Evolutionary conservation across 2,113 vertebrate species (phyloP).

Genomic region (Lophotis ruficrista): DNA sequence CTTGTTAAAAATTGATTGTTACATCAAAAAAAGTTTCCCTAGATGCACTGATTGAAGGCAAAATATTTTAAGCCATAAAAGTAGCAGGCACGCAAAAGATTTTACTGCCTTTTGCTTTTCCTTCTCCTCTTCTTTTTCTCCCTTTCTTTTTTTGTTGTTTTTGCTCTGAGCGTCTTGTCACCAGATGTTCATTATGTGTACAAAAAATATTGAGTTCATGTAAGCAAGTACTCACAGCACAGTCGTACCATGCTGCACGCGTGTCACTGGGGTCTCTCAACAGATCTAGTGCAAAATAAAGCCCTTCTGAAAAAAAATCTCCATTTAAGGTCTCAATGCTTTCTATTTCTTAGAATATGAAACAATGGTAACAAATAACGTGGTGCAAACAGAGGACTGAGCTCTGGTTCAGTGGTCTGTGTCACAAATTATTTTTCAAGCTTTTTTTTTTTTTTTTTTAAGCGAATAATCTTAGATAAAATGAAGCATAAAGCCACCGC

Average conservation of each 20-base stretch:
- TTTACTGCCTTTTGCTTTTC: constrained; percentile 74
- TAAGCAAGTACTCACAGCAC: constrained; percentile 13
- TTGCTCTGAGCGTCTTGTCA: constrained; percentile 68
- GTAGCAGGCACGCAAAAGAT: constrained; percentile 59
- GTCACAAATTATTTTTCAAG: background rate
- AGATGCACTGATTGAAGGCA: constrained; percentile 59
- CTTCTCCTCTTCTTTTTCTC: constrained; percentile 9
- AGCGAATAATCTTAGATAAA: background rate
- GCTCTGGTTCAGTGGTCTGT: background rate
- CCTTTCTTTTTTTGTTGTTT: constrained; percentile 14
- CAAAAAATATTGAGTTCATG: constrained; percentile 25
- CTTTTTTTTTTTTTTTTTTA: background rate
- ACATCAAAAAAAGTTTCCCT: constrained; percentile 68
- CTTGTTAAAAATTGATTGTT: constrained; percentile 75
- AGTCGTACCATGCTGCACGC: background rate
- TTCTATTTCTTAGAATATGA: background rate
- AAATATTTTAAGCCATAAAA: constrained; percentile 71
- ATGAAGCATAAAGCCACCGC: background rate
- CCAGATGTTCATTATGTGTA: constrained; percentile 79
- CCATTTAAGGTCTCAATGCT: background rate
- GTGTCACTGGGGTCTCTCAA: background rate
- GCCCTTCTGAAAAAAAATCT: background rate
- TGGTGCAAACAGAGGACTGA: background rate
- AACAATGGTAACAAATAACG: background rate
- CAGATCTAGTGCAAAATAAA: background rate